Evolutionary conservation across 2,888 invertebrate species (phyloP).

Genomic region (Choristoneura rosaceana): DNA sequence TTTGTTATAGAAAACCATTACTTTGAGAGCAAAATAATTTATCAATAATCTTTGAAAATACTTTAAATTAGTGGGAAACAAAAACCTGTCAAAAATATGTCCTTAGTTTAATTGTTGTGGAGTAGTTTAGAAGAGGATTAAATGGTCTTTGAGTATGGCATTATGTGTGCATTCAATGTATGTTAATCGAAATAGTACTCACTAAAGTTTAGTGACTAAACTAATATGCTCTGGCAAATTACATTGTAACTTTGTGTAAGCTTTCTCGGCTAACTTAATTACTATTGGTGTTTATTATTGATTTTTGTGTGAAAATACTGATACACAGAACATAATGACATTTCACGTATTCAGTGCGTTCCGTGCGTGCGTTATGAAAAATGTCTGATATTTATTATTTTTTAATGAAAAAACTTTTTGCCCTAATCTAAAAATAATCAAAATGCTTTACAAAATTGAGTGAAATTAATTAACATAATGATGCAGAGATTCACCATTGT

Average conservation of each 20-base stretch:
- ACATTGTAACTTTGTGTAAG: slow-evolving; percentile 12
- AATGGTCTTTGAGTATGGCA: not conserved
- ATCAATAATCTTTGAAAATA: too few species aligned
- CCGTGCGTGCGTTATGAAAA: not conserved
- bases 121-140: not conserved
- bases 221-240: slow-evolving; percentile 1
- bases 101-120: not conserved
- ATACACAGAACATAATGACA: not conserved
- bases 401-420: not conserved
- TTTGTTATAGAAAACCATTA: not conserved
- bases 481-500: slow-evolving; percentile 31
- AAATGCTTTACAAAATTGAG: slow-evolving; percentile 5
- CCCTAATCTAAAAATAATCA: not conserved
- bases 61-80: too few species aligned
- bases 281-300: slow-evolving; percentile 10
- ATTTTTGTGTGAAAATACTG: slow-evolving; percentile 12
- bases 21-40: not conserved
- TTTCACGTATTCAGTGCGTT: not conserved
- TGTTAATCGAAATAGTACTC: slow-evolving; percentile 39
- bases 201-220: not conserved
- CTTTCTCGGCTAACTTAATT: slow-evolving; percentile 11
- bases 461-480: slow-evolving; percentile 5
- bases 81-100: too few species aligned
- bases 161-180: slow-evolving; percentile 58
- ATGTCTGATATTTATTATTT: not conserved